Evolutionary conservation across 2,888 invertebrate genomes (phyloP), one percentile per base, ranked within the genome.

Genomic region (Drosophila bunnanda): DNA sequence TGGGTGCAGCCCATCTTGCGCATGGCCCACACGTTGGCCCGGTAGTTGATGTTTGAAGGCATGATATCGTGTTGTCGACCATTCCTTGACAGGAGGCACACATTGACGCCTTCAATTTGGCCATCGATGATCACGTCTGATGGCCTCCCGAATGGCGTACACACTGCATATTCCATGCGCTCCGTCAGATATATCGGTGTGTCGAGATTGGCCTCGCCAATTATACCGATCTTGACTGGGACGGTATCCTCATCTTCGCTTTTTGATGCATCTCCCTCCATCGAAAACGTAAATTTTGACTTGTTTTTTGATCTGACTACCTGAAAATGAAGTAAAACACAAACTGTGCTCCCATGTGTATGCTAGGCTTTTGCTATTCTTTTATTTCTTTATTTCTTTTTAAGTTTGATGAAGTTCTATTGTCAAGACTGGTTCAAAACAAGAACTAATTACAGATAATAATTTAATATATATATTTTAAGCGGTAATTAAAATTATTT

Each of bases 21-120:
- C 82, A 99, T 92, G 1, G 98, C 98, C 96, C 97, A 98, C 73
- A 99, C 95, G 91, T 99, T 99, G 0, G 99, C 99, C 70, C 98
- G 95, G 92, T 97, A 99, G 93, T 99, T 99, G 0, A 99, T 95
- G 79, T 96, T 95, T 4, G 96, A 95, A 2, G 99, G 99, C 92
- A 95, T 96, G 59, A 96, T 94, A 62, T 94, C 93, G 87, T 95
- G 95, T 57, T 93, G 93, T 59, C 95, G 93, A 0, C 95, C 95
- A 89, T 95, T 95, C 50, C 97, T 93, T 0, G 96, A 95, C 12
- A 97, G 91, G 52, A 97, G 89, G 2, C 95, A 95, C 87, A 96
- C 96, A 0, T 95, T 94, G 0, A 98, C 95, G 15, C 96, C 96
- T 64, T 94, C 93, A 64, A 99, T 96, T 74, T 94, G 94, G 0